These are phyloP conservation scores for Scelioninae gen. 2 DNA, from an alignment of 2,888 invertebrate genomes.

Conservation along the genomic window DNA sequence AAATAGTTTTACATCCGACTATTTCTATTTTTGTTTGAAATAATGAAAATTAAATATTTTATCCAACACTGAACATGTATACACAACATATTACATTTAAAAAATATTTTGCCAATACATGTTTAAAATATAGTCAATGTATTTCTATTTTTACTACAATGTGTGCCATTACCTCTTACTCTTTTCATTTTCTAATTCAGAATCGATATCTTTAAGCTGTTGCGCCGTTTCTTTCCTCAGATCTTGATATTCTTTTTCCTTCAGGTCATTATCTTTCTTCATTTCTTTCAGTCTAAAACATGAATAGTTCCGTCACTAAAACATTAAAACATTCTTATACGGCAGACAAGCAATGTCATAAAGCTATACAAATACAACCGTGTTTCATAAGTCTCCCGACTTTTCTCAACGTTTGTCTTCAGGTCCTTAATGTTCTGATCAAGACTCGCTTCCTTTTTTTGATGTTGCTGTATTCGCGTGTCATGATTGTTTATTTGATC, in stretches of 20 bases:
- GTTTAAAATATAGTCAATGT: no score
- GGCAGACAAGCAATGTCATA: background rate
- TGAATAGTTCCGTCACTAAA: background rate
- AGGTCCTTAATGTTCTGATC: conserved; percentile 36
- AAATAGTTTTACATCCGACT: no score
- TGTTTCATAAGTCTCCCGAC: conserved; percentile 15
- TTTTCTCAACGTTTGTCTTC: conserved; percentile 11
- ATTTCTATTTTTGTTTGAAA: no score
- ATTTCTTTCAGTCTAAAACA: conserved; percentile 31
- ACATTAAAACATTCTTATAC: no score
- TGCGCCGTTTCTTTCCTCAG: conserved; percentile 9
- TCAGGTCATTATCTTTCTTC: conserved; percentile 20
- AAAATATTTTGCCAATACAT: no score
- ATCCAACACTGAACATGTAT: no score
- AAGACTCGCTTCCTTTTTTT: conserved; percentile 26
- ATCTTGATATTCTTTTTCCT: conserved; percentile 23
- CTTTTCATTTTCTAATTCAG: conserved; percentile 9
- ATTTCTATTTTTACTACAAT: no score
- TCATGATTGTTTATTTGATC: conserved; percentile 23
- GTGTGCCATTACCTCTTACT: conserved; percentile 31
- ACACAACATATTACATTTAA: no score
- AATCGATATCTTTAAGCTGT: background rate
- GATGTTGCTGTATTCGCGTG: background rate
- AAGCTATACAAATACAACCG: conserved; percentile 13
- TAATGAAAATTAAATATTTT: no score